Evolutionary conservation across 2,113 vertebrate genomes (phyloP), one percentile per base, ranked within the genome.

Genomic region (Oostethus manadensis): DNA sequence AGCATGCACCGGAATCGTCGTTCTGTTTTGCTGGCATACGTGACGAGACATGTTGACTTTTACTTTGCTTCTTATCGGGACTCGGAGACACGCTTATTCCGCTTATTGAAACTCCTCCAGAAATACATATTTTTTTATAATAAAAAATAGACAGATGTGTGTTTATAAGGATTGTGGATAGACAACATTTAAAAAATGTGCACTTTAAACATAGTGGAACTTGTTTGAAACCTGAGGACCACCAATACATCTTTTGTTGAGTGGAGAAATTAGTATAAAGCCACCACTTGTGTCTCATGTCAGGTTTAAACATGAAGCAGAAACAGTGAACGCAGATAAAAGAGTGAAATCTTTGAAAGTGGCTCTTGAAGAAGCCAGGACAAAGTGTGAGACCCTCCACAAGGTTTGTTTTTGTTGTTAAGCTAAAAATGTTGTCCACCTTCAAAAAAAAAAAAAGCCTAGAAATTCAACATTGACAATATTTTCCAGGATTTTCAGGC

Each of bases 401-500:
- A 79, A 73, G 89, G 90, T 91, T 53, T 38, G 84, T 70, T 72
- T 10, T 40, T 38, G 84, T 70, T 72, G 6, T 40, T 2, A 40
- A 13, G 53, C 14, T 1, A 40, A 38, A 21, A 38, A 18, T 6
- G 1, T 10, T 38, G n/a, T 1, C 8, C n/a, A n/a, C n/a, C n/a
- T n/a, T n/a, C n/a, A n/a, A n/a, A 42, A 70, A 15, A 0, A 4
- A 3, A 0, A 20, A n/a, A 4, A 47, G 3, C 15, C 51, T 15
- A 38, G 35, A 6, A 40, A 2, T 20, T 57, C 0, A 62, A 14
- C 29, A 3, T 72, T 51, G 38, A 9, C 16, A n/a, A 21, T 26
- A 29, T 53, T 79, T 84, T 70, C 49, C 83, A 94, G 88, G 82
- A 83, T 56, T 95, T 92, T 1, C 58, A 91, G 21, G 93, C 93